Evolutionary conservation across 2,888 invertebrate genomes (phyloP).

Genomic region (Liopterus haemorrhoidalis): DNA sequence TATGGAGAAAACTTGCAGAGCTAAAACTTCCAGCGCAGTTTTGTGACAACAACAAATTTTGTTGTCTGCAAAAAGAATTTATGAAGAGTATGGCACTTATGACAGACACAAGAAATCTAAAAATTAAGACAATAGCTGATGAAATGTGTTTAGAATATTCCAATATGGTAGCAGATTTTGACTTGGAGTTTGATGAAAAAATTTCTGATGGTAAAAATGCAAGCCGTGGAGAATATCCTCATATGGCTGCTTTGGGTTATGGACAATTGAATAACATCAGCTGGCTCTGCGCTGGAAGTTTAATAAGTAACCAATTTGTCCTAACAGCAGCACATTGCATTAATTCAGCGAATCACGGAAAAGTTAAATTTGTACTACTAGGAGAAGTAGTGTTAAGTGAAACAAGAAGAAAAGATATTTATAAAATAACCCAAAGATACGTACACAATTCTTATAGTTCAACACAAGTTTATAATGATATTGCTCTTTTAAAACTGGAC

Average conservation of each 20-base stretch:
- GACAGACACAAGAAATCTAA: no score
- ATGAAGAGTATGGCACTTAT: no score
- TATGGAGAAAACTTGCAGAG: no score
- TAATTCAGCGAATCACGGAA: conserved; percentile 26
- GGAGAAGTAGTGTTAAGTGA: conserved; percentile 23
- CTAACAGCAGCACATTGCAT: conserved; percentile 65
- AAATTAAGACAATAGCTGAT: background rate
- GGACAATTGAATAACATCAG: no score
- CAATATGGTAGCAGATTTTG: no score
- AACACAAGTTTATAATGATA: conserved; percentile 44
- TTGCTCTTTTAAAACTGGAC: conserved; percentile 44
- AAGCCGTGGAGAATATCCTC: no score
- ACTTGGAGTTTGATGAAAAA: no score
- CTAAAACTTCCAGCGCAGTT: no score
- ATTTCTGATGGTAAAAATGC: no score
- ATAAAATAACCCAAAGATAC: conserved; percentile 34
- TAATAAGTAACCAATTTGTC: conserved; percentile 58
- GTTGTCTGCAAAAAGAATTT: no score
- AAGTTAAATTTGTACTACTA: conserved; percentile 23
- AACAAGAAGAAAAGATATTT: conserved; percentile 40
- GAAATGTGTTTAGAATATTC: background rate
- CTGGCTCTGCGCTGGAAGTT: conserved; percentile 60
- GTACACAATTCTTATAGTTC: conserved; percentile 41
- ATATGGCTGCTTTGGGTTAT: no score
- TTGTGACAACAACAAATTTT: no score